A percentile compares a stretch with the other conserved stretches of the same genome.
phyloP scores from a whole-genome alignment of 1,140 invertebrate species.

The Brachionus calyciflorus region DNA sequence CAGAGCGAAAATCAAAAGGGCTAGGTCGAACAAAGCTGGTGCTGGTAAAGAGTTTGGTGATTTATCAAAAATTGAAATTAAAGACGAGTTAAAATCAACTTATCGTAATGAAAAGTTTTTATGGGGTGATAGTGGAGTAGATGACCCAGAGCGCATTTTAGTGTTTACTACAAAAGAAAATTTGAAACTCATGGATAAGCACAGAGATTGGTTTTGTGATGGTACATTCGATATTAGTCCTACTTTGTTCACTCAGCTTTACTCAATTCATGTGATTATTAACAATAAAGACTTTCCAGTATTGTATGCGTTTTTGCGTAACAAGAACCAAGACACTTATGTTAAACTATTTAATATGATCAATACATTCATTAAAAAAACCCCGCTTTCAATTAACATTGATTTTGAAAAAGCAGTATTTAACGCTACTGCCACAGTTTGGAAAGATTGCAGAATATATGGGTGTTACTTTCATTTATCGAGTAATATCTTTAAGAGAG shows the following conservation, averaged over 20 bases:
- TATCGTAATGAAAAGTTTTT: neutral
- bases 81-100: neutral
- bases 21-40: neutral
- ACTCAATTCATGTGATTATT: neutral
- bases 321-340: too few relatives aligned
- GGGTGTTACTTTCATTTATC: too few relatives aligned
- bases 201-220: neutral
- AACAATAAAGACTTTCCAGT: too few relatives aligned
- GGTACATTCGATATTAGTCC: neutral
- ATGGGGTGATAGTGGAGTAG: neutral
- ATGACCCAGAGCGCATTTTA: neutral
- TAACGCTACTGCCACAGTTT: too few relatives aligned
- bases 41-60: conserved; percentile 10
- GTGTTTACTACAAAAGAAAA: neutral
- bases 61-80: neutral
- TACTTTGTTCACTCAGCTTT: neutral
- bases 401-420: too few relatives aligned
- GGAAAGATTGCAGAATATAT: too few relatives aligned
- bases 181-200: neutral
- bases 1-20: neutral
- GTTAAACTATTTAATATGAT: too few relatives aligned
- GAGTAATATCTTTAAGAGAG: conserved; percentile 12
- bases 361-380: too few relatives aligned
- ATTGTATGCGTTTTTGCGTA: too few relatives aligned
- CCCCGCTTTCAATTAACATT: too few relatives aligned